phyloP scores from a whole-genome alignment of 2,113 vertebrate species.

The Oceanodroma tethys region DNA sequence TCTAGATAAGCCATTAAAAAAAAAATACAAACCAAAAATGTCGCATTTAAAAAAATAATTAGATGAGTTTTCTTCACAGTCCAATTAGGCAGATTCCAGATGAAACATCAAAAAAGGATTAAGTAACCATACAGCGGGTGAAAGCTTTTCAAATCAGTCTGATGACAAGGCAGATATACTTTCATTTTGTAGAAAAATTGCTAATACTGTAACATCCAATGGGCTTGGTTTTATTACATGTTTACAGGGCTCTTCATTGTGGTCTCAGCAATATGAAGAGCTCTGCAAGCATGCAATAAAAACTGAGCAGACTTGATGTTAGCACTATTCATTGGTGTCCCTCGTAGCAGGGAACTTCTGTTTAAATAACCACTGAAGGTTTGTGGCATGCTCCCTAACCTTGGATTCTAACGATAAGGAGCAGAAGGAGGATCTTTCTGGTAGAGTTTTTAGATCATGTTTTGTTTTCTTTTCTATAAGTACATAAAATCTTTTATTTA shows the following conservation, averaged over 20 bases:
- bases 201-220: slow-evolving; percentile 57
- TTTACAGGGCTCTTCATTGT: slow-evolving; percentile 65
- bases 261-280: slow-evolving; percentile 60
- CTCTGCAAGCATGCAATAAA: slow-evolving; percentile 66
- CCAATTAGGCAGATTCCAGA: slow-evolving; percentile 49
- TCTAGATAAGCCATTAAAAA: slow-evolving; percentile 66
- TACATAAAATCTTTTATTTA: slow-evolving; percentile 73
- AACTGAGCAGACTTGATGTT: slow-evolving; percentile 43
- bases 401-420: neutral
- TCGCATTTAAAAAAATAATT: slow-evolving; percentile 59
- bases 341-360: slow-evolving; percentile 54
- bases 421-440: neutral
- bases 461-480: slow-evolving; percentile 71
- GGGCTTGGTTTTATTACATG: slow-evolving; percentile 65
- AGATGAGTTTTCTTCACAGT: slow-evolving; percentile 36
- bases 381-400: slow-evolving; percentile 23
- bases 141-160: slow-evolving; percentile 36
- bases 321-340: slow-evolving; percentile 34
- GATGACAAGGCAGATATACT: slow-evolving; percentile 53
- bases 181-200: slow-evolving; percentile 69
- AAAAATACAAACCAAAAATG: neutral
- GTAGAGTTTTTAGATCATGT: slow-evolving; percentile 20
- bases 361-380: slow-evolving; percentile 50
- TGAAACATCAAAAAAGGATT: slow-evolving; percentile 33
- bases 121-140: neutral